phyloP scores from a whole-genome alignment of 2,797 vertebrate species.

The Pteropus rufus region DNA sequence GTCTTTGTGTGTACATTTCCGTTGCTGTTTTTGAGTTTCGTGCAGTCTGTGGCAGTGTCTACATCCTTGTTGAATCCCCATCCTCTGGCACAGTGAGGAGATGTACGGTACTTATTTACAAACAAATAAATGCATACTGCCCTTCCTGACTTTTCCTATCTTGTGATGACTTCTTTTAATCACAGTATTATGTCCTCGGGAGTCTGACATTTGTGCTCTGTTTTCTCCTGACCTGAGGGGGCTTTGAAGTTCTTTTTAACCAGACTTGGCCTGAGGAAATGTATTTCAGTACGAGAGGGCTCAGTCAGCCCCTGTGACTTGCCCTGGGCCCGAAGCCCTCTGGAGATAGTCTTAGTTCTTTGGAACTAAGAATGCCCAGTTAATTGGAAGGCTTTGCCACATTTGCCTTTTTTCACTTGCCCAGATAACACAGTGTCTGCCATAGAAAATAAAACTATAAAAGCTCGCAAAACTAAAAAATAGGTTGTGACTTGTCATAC shows the following conservation, averaged over 20 bases:
- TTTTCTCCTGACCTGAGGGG: slow-evolving; percentile 40
- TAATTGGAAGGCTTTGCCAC: background rate
- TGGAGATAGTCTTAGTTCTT: background rate
- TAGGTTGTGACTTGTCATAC: background rate
- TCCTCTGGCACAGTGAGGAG: background rate
- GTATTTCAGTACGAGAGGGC: slow-evolving; percentile 1
- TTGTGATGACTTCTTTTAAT: slow-evolving; percentile 33
- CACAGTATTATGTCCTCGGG: slow-evolving; percentile 20
- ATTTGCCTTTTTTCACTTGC: background rate
- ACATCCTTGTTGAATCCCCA: background rate
- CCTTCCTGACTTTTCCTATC: slow-evolving; percentile 29
- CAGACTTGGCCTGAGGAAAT: slow-evolving; percentile 50
- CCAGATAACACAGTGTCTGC: background rate
- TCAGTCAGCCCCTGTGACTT: background rate
- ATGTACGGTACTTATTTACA: background rate
- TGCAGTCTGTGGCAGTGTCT: background rate
- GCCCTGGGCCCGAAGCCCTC: background rate
- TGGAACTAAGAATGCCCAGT: background rate
- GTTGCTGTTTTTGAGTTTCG: background rate
- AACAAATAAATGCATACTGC: background rate
- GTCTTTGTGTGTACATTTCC: background rate
- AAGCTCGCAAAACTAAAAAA: background rate
- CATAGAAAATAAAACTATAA: background rate
- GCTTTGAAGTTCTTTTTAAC: slow-evolving; percentile 63
- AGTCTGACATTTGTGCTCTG: slow-evolving; percentile 46